Percentiles rank a stretch among this genome's conserved stretches.
These are phyloP conservation scores for Stictonetta naevosa DNA, from an alignment of 2,113 vertebrate genomes.

Conservation along the genomic window DNA sequence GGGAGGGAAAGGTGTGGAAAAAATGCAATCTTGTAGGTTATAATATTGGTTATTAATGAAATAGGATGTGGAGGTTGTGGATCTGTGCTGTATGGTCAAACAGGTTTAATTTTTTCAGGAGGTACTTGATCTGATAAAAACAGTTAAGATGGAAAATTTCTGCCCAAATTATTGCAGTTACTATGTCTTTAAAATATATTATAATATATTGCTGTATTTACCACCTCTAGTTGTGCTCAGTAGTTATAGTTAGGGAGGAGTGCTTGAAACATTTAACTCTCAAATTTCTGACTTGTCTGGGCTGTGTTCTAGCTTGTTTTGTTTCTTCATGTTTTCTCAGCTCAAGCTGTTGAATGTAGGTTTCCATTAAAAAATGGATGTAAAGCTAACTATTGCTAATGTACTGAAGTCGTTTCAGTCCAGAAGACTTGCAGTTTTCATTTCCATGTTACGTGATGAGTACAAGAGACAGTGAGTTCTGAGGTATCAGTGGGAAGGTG, in stretches of 20 bases:
- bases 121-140: background rate
- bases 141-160: background rate
- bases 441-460: background rate
- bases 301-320: background rate
- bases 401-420: background rate
- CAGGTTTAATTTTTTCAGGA: background rate
- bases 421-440: background rate
- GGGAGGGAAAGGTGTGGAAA: background rate
- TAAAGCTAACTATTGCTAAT: background rate
- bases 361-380: background rate
- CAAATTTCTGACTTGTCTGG: constrained; percentile 4
- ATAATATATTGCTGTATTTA: background rate
- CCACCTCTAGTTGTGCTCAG: background rate
- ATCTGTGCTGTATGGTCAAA: background rate
- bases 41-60: background rate
- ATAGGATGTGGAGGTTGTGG: background rate
- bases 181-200: background rate
- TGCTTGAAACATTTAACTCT: background rate
- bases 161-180: background rate
- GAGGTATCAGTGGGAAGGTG: background rate
- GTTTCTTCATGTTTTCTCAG: background rate
- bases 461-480: background rate
- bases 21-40: background rate
- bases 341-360: background rate
- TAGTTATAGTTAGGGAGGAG: background rate